These are phyloP conservation scores for Orycteropus afer DNA, from an alignment of 2,113 vertebrate genomes.

Conservation along the genomic window DNA sequence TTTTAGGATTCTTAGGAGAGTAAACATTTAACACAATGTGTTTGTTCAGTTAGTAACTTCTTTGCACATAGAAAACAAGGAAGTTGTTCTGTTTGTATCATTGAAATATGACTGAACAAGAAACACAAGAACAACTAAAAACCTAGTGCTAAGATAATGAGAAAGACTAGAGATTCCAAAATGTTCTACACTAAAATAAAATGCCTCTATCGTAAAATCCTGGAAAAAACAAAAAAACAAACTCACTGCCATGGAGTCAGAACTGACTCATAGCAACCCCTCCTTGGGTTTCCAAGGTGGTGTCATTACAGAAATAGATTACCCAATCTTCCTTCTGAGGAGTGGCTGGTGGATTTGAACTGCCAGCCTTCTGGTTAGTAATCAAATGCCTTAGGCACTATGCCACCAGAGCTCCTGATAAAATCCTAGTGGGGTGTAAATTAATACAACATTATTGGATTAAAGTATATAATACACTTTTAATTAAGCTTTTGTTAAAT, in stretches of 20 bases:
- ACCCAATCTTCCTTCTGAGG: too few relatives aligned
- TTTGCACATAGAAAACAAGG: background rate
- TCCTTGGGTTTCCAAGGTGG: too few relatives aligned
- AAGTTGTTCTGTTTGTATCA: background rate
- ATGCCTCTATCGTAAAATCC: background rate
- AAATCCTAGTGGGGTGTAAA: background rate
- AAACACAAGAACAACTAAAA: background rate
- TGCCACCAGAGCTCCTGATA: too few relatives aligned
- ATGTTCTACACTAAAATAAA: slow-evolving; percentile 29
- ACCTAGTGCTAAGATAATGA: background rate
- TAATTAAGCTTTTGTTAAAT: background rate
- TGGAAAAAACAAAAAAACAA: too few relatives aligned
- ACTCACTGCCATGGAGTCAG: too few relatives aligned
- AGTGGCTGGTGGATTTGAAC: too few relatives aligned
- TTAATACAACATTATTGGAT: background rate
- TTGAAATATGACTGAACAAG: background rate
- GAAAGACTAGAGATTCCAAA: background rate
- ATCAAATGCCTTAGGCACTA: too few relatives aligned
- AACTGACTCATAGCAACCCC: too few relatives aligned
- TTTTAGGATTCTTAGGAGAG: background rate
- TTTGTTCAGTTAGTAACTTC: slow-evolving; percentile 1
- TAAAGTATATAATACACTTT: background rate
- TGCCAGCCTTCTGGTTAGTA: too few relatives aligned
- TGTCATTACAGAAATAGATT: too few relatives aligned
- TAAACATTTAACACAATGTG: background rate